Evolutionary conservation across 2,888 invertebrate genomes (phyloP).

Genomic region (Agrochola lota): DNA sequence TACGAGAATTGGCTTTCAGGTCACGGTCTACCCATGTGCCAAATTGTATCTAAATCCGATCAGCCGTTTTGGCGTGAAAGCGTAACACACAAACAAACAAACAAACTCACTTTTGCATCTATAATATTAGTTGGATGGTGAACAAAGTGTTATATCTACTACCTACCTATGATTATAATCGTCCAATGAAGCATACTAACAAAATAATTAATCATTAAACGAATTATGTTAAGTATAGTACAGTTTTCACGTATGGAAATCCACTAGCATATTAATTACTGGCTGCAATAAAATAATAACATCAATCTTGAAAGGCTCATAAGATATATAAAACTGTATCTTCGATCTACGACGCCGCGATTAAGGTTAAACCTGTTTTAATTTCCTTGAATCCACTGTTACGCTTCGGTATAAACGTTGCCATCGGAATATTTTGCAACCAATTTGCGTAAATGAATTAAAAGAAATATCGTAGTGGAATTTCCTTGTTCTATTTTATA

Average conservation of each 20-base stretch:
- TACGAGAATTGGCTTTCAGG: too few relatives aligned
- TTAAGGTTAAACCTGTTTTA: background rate
- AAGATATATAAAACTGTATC: background rate
- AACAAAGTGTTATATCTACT: too few relatives aligned
- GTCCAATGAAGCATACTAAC: background rate
- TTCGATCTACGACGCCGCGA: background rate
- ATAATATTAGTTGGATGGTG: too few relatives aligned
- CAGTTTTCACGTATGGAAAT: background rate
- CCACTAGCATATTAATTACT: background rate
- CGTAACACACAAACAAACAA: too few relatives aligned
- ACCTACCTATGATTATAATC: background rate
- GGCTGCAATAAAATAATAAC: background rate
- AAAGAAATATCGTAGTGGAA: slow-evolving; percentile 54
- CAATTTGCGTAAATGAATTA: slow-evolving; percentile 61
- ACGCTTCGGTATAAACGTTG: slow-evolving; percentile 59
- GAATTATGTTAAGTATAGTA: background rate
- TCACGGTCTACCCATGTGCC: too few relatives aligned
- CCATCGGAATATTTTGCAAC: slow-evolving; percentile 65
- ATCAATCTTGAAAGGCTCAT: background rate
- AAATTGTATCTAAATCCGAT: too few relatives aligned
- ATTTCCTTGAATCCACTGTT: background rate
- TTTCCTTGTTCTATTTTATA: slow-evolving; percentile 57
- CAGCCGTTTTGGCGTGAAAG: too few relatives aligned
- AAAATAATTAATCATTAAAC: background rate
- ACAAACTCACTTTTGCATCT: too few relatives aligned